Evolutionary conservation across 1,140 invertebrate genomes (phyloP), one percentile per base, ranked within the genome.

Genomic region (Pachypeltis micranthus): DNA sequence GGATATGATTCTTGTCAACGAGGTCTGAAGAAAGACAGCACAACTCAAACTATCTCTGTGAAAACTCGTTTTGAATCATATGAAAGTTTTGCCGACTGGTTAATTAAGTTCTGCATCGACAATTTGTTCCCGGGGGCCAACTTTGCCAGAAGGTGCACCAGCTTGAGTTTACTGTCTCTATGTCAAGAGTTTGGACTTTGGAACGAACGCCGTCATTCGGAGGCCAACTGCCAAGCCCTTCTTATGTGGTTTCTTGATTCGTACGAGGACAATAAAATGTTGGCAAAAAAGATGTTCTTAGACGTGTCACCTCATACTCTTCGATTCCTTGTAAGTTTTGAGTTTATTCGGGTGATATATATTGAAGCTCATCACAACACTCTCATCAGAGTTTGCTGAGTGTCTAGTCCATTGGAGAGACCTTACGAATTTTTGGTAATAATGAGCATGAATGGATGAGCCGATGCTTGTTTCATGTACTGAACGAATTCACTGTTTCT

Each of bases 201-300:
- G 60, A 62, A 59, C 27, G 66, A 61, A 64, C 27, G 60, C n/a
- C 56, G 29, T 26, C 29, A 57, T 16, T 39, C 39, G 2, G 29
- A 60, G n/a, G 39, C 31, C n/a, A 28, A 63, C 3, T 54, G 23
- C 12, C 25, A 63, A 51, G 26, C 65, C 3, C 44, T 65, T 44
- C 51, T 73, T 16, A 44, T 57, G 62, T 77, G 61, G 66, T 67
- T 64, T 1, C 67, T 77, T n/a, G 88, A 91, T 69, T 85, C 85
- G 7, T 93, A 90, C 72, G 89, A 92, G 73, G 75, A 76, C 19
- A 92, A 90, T 69, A 91, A 92, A 73, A 72, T 76, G 0, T 73
- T 87, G 47, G 83, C 85, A 0, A 72, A 81, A 1, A 71, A 77
- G 7, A 72, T 87, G 28, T 67, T 88, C 3, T 57, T 66, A 19